Conservation (phyloP, 2,888 invertebrate genomes). For the Ophion ellenae region DNA sequence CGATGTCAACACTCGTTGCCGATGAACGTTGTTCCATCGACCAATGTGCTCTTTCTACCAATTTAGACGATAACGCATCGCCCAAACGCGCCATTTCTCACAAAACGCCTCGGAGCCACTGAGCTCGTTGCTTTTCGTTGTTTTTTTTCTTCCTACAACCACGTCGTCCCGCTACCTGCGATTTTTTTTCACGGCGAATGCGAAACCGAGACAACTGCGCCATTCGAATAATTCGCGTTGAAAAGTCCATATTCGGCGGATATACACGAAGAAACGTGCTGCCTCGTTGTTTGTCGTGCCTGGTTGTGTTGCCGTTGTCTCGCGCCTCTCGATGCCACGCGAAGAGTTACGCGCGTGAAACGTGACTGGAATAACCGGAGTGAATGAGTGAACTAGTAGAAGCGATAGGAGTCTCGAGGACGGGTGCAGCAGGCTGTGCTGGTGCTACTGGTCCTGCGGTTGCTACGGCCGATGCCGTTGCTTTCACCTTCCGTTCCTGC, state of each 20-base stretch:
- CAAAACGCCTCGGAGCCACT: neutral
- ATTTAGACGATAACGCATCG: conserved; percentile 2
- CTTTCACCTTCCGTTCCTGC: conserved; percentile 56
- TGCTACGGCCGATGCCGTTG: conserved; percentile 56
- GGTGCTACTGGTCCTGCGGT: conserved; percentile 62
- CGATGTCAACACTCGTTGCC: conserved; percentile 24
- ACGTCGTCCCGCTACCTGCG: neutral
- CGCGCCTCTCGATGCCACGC: conserved; percentile 6
- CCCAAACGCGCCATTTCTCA: conserved; percentile 22
- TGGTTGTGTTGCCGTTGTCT: conserved; percentile 13
- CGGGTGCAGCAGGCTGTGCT: conserved; percentile 59
- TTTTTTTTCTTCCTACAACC: neutral
- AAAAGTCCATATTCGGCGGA: neutral
- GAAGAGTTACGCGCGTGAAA: conserved; percentile 41
- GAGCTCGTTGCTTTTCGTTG: neutral
- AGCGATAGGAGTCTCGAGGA: conserved; percentile 62
- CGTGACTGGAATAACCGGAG: conserved; percentile 47
- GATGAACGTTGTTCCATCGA: conserved; percentile 30
- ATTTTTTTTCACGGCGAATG: conserved; percentile 2
- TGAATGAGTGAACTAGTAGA: conserved; percentile 62
- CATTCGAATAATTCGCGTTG: neutral
- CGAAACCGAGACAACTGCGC: too few relatives aligned
- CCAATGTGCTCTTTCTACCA: conserved; percentile 26
- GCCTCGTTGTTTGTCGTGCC: neutral
- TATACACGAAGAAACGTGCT: neutral